Evolutionary conservation across 1,140 invertebrate genomes (phyloP), one percentile per base, ranked within the genome.

Genomic region (Dolichoris vasculosae): DNA sequence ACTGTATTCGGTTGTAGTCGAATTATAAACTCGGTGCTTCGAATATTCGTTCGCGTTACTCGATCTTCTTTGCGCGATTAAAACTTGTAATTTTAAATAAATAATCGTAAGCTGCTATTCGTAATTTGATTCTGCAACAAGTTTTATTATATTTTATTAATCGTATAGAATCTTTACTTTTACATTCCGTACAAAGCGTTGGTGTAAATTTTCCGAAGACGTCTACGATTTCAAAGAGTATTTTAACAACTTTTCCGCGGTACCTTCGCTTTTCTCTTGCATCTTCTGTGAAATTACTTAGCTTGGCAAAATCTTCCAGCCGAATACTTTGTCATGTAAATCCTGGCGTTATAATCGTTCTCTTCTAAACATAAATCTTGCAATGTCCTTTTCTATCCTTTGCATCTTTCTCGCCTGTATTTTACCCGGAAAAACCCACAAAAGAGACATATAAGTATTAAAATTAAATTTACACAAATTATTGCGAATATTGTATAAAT

Each of bases 311-410:
- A 83, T 76, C 35, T 64, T 48, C 2, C n/a, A 43, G 20, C 51
- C 38, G 26, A 59, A 76, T 73, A 64, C 71, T 83, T 83, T 83
- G 71, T 83, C 55, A 76, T 83, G 82, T 76, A 83, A 76, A 83
- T 83, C 35, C 71, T 26, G 32, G 69, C 46, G 8, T 73, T 82
- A 71, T 82, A 82, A 82, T 82, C 67, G 67, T 71, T 48, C 38
- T 82, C 32, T 30, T 55, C 64, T 26, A 48, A 51, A 51, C 80
- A 67, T 82, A 71, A 82, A 82, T 71, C 67, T 82, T 82, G 20
- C 80, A 38, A 51, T 55, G 46, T 71, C 67, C 79, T 81, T 77
- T 8, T 71, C 38, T 43, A 35, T 46, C 79, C 40, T 46, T 76
- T 81, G 32, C 26, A 20, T 46, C 59, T 46, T 48, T 76, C 2